Conservation (phyloP, 2,797 vertebrate genomes). For the Danio albolineatus region DNA sequence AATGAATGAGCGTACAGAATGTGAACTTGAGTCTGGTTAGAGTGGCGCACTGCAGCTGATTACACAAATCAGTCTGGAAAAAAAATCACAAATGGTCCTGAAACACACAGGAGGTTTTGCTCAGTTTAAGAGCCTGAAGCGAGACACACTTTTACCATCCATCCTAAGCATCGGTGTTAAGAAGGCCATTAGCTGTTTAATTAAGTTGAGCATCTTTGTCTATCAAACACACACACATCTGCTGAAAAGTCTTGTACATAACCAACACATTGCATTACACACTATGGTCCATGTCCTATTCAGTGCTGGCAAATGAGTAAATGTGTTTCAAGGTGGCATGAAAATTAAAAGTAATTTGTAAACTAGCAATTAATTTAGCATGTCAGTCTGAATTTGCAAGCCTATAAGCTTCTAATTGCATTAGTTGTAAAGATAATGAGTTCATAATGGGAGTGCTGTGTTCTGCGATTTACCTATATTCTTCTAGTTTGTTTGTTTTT, state of each 20-base stretch:
- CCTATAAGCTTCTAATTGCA: conserved; percentile 66
- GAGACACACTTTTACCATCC: conserved; percentile 10
- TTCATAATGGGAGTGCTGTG: not conserved
- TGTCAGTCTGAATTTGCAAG: conserved; percentile 69
- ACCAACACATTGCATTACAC: conserved; percentile 1
- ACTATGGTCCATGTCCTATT: not conserved
- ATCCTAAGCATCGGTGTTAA: conserved; percentile 4
- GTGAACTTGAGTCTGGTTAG: conserved; percentile 9
- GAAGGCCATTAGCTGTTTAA: conserved; percentile 12
- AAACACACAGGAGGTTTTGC: conserved; percentile 13
- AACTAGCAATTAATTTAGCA: conserved; percentile 60
- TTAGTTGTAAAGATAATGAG: conserved; percentile 21
- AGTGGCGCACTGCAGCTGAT: conserved; percentile 18
- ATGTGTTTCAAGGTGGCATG: conserved; percentile 61
- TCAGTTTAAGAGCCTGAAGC: not conserved
- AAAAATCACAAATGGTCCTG: not conserved
- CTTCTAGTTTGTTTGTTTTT: not conserved
- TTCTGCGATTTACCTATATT: conserved; percentile 12
- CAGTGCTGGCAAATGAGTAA: conserved; percentile 4
- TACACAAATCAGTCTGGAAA: conserved; percentile 2
- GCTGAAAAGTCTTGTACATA: not conserved
- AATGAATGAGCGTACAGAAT: not conserved
- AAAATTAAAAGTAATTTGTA: conserved; percentile 55
- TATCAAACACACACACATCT: not conserved
- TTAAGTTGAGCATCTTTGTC: conserved; percentile 15